These are phyloP conservation scores for Harpagifer antarcticus DNA, from an alignment of 2,797 vertebrate species.

Conservation along the genomic window DNA sequence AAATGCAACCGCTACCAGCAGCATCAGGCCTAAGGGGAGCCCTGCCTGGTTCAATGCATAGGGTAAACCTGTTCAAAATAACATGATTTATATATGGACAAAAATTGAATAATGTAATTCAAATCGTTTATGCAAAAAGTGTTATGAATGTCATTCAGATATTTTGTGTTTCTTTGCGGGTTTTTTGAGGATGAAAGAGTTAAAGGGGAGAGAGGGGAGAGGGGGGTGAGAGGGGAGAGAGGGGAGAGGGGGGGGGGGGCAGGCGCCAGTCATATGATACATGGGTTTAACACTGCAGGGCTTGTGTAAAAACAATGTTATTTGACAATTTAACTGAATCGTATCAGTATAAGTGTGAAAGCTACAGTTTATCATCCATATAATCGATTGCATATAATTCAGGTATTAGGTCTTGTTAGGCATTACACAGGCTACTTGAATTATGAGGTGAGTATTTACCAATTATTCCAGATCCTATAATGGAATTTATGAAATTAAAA, in stretches of 20 bases:
- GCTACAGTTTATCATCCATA: neutral
- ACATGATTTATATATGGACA: neutral
- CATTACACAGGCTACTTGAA: neutral
- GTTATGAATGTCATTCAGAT: neutral
- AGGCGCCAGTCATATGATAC: constrained; percentile 79
- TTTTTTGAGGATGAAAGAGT: constrained; percentile 47
- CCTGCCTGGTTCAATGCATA: constrained; percentile 96
- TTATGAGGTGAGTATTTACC: constrained; percentile 74
- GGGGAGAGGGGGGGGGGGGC: constrained; percentile 10
- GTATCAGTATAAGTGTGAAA: neutral
- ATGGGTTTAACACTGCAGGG: constrained; percentile 42
- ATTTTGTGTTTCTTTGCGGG: neutral
- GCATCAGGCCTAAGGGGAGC: constrained; percentile 92
- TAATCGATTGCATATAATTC: neutral
- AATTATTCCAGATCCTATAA: constrained; percentile 95
- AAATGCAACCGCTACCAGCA: constrained; percentile 89
- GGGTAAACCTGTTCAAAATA: constrained; percentile 86
- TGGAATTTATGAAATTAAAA: constrained; percentile 97
- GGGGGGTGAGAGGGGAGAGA: constrained; percentile 2
- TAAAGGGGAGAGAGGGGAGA: constrained; percentile 26
- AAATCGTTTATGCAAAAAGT: neutral
- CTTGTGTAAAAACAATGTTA: constrained; percentile 36
- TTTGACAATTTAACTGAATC: constrained; percentile 14
- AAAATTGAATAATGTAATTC: neutral
- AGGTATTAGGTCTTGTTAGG: neutral